Evolutionary conservation across 2,797 vertebrate species (phyloP), one percentile per base, ranked within the genome.

Genomic region (Rhinoraja longicauda): DNA sequence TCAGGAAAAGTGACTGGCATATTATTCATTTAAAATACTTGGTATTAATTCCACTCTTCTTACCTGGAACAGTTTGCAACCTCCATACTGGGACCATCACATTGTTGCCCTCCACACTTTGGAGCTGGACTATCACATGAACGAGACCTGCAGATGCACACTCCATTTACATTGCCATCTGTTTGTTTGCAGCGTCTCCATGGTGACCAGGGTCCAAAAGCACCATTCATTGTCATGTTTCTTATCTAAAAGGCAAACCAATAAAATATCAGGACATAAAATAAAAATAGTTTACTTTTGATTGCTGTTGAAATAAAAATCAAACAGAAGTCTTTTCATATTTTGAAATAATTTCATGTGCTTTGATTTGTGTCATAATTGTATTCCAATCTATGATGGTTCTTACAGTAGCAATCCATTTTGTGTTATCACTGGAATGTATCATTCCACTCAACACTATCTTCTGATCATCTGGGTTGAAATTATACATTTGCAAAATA

Each of bases 1-100:
- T 1, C 1, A 53, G 67, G 32, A 12, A 73, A 91, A 72, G 29
- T 4, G 13, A n/a, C 9, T 53, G 1, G 39, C 5, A 73, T 73
- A 39, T 90, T 26, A 53, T 53, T 53, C 45, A 26, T 53, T 53
- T 39, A 26, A 64, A 19, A n/a, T 45, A 39, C 67, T 29, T 45
- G 7, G 59, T 36, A 57, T 59, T 86, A 62, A 15, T 36, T n/a
- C 39, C n/a, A 67, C 17, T 62, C 45, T 62, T 39, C 73, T 1
- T 95, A 99, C 99, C 99, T 98, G 95, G 99, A 99, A 93, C 99
- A 99, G 96, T 99, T 99, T 93, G 98, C 96, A 17, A 99, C 98
- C 95, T 99, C 98, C 94, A 98, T 96, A 4, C 96, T 97, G 94
- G 97, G 97, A 32, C 98, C 99, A 29, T 97, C 95, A 91, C 98